phyloP scores from a whole-genome alignment of 2,888 invertebrate genomes.

The Automeris io region DNA sequence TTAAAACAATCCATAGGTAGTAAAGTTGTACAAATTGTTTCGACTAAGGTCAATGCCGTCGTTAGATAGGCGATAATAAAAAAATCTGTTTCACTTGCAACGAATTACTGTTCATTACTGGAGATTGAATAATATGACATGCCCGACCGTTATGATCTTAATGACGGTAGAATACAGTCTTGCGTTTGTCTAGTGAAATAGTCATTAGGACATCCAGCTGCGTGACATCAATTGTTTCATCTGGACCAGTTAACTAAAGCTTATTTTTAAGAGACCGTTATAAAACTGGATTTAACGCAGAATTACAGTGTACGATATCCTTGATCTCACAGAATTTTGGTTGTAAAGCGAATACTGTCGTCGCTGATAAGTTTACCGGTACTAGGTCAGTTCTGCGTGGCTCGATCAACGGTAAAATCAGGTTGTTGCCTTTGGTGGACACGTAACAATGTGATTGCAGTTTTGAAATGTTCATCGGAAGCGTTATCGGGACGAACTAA shows the following conservation, averaged over 20 bases:
- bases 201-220: constrained; percentile 41
- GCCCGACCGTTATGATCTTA: constrained; percentile 35
- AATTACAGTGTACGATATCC: constrained; percentile 20
- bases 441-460: constrained; percentile 71
- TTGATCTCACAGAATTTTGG: constrained; percentile 33
- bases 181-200: constrained; percentile 30
- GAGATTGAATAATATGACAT: constrained; percentile 46
- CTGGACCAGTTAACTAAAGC: constrained; percentile 23
- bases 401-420: constrained; percentile 73
- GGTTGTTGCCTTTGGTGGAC: constrained; percentile 65
- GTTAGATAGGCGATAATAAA: constrained; percentile 66
- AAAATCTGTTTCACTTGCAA: constrained; percentile 75
- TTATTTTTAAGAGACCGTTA: constrained; percentile 18
- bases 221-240: constrained; percentile 45
- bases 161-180: constrained; percentile 20
- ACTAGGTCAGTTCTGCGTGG: constrained; percentile 75
- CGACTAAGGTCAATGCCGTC: constrained; percentile 67
- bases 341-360: constrained; percentile 56
- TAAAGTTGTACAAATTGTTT: constrained; percentile 45
- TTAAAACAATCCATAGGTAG: constrained; percentile 22
- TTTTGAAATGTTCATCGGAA: constrained; percentile 59
- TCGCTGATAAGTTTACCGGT: constrained; percentile 70
- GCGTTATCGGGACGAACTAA: constrained; percentile 26
- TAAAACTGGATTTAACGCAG: constrained; percentile 10
- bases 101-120: constrained; percentile 69